A percentile compares a stretch with the other conserved stretches of the same genome.
Conservation (phyloP, 2,113 vertebrate species). For the Thamnaconus septentrionalis region DNA sequence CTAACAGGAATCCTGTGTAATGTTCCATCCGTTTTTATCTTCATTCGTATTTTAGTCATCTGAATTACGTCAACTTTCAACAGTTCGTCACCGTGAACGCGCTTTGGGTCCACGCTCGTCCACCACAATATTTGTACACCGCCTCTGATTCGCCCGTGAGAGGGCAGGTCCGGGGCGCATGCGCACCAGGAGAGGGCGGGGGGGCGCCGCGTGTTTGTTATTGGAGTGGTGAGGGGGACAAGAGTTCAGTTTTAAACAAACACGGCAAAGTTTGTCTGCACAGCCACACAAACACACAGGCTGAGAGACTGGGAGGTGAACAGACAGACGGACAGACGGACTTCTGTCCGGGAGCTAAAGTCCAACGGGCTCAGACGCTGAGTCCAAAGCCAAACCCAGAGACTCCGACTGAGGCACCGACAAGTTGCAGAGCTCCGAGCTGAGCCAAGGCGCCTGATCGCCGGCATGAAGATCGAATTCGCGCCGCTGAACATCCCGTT, state of each 20-base stretch:
- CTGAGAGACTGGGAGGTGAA: background rate
- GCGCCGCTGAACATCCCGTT: constrained; percentile 80
- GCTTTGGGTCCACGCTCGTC: background rate
- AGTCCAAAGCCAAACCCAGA: background rate
- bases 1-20: no score
- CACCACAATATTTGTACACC: background rate
- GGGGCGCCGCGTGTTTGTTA: constrained; percentile 7
- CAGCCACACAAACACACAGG: background rate
- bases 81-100: constrained; percentile 8
- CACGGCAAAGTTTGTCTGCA: background rate
- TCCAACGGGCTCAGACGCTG: background rate
- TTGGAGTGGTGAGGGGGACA: background rate
- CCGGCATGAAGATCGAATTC: constrained; percentile 79
- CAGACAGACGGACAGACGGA: no score
- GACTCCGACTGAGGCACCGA: background rate
- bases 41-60: no score
- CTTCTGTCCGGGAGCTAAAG: no score
- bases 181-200: constrained; percentile 1
- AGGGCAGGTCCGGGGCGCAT: constrained; percentile 8
- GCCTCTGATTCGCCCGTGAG: constrained; percentile 46
- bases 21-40: no score
- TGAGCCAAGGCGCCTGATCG: constrained; percentile 2
- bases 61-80: background rate
- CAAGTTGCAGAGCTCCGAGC: background rate
- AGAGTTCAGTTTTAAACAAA: background rate